Conservation (phyloP, 2,888 invertebrate genomes). For the Drosophila pseudotakahashii region DNA sequence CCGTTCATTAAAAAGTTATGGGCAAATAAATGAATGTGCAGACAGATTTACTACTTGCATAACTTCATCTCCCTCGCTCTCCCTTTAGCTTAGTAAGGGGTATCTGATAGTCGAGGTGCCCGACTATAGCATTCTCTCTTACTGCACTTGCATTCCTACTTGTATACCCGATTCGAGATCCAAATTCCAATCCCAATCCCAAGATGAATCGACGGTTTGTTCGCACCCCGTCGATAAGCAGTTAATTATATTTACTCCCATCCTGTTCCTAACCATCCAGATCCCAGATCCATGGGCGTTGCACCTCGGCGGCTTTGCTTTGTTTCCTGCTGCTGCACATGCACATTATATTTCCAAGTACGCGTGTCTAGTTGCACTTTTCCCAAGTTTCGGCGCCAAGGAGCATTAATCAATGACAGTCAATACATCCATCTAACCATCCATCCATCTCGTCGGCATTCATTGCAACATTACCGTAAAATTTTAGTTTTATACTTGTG, state of each 20-base stretch:
- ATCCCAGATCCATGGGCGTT: slow-evolving; percentile 47
- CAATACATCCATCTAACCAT: slow-evolving; percentile 48
- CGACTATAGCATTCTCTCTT: no score
- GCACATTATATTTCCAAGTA: slow-evolving; percentile 60
- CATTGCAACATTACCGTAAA: slow-evolving; percentile 59
- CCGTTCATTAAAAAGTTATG: no score
- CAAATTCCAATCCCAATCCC: slow-evolving; percentile 31
- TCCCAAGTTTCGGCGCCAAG: slow-evolving; percentile 69
- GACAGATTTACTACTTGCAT: no score
- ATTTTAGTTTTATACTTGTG: neutral
- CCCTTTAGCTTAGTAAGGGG: no score
- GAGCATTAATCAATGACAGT: slow-evolving; percentile 76
- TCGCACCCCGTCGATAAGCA: slow-evolving; percentile 78
- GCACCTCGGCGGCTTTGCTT: slow-evolving; percentile 61
- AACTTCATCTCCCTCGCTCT: no score
- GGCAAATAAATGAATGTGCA: no score
- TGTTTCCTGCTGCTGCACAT: slow-evolving; percentile 28
- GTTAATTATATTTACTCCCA: slow-evolving; percentile 77
- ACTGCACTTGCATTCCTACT: no score
- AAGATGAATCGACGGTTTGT: slow-evolving; percentile 74
- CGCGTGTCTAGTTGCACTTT: slow-evolving; percentile 77
- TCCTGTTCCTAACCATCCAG: slow-evolving; percentile 43
- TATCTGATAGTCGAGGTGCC: no score
- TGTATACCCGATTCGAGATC: neutral
- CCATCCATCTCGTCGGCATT: slow-evolving; percentile 16